Percentiles rank a stretch among this genome's conserved stretches.
phyloP scores from a whole-genome alignment of 2,113 vertebrate species.

The Dicaeum eximium region DNA sequence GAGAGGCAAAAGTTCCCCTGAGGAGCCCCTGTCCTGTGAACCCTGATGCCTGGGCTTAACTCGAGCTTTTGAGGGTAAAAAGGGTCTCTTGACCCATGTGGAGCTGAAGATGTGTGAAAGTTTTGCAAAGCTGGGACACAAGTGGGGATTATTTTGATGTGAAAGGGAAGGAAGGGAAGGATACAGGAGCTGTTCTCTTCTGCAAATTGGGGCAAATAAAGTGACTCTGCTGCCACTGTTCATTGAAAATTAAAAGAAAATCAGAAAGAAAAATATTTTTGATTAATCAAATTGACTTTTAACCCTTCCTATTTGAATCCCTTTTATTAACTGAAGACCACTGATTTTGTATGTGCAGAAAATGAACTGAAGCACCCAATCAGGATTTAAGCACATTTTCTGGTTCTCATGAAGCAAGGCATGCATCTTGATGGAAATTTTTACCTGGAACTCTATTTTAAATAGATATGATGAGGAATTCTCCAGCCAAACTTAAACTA shows the following conservation, averaged over 20 bases:
- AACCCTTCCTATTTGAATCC: rapidly evolving
- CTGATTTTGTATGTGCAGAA: neutral
- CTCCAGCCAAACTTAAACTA: neutral
- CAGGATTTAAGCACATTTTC: neutral
- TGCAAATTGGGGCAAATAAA: neutral
- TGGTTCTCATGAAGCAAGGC: neutral
- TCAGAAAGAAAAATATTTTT: neutral
- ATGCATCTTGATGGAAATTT: neutral
- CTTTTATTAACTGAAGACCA: neutral
- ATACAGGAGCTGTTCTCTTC: neutral
- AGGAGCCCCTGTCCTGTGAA: neutral
- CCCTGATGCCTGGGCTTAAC: neutral
- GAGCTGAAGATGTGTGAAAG: neutral
- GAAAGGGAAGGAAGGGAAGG: neutral
- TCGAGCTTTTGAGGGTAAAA: neutral
- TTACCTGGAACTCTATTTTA: neutral
- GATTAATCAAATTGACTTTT: neutral
- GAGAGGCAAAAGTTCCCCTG: neutral
- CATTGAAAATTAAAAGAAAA: neutral
- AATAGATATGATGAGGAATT: neutral
- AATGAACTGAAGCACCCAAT: neutral
- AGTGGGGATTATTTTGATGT: neutral
- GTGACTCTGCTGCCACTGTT: neutral
- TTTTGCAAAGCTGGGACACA: neutral
- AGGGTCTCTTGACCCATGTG: neutral